Percentiles rank a stretch among this genome's conserved stretches.
Conservation (phyloP, 1,140 invertebrate genomes). For the Drosophila nebulosa region DNA sequence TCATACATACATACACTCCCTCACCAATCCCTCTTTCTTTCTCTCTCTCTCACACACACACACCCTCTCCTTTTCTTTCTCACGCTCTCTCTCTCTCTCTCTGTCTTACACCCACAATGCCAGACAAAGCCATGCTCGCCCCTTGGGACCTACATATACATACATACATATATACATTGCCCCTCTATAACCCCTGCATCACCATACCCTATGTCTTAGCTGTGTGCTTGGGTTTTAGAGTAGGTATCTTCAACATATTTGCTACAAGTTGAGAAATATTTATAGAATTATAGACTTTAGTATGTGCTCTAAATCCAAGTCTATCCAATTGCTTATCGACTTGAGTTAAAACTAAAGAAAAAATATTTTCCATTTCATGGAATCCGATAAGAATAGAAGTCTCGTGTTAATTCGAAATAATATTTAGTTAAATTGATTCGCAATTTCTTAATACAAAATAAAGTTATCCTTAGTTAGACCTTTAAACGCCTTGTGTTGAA, state of each 20-base stretch:
- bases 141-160: constrained; percentile 35
- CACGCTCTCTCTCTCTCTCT: too few relatives aligned
- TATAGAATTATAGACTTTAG: constrained; percentile 8
- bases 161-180: constrained; percentile 3
- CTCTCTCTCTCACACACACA: neutral
- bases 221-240: constrained; percentile 40
- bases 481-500: too few relatives aligned
- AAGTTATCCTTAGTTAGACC: too few relatives aligned
- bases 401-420: too few relatives aligned
- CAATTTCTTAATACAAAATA: too few relatives aligned
- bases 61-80: too few relatives aligned
- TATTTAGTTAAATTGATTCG: too few relatives aligned
- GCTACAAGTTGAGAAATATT: constrained; percentile 3
- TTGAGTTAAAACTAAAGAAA: too few relatives aligned
- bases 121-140: constrained; percentile 38
- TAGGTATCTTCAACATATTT: constrained; percentile 55
- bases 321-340: neutral
- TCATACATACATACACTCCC: constrained; percentile 6
- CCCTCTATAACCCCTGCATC: constrained; percentile 12
- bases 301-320: neutral
- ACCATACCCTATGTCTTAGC: constrained; percentile 20
- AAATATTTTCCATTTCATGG: too few relatives aligned
- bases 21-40: too few relatives aligned
- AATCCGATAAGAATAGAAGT: too few relatives aligned
- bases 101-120: constrained; percentile 4